Conservation (phyloP, 2,797 vertebrate genomes). For the Aeoliscus strigatus region DNA sequence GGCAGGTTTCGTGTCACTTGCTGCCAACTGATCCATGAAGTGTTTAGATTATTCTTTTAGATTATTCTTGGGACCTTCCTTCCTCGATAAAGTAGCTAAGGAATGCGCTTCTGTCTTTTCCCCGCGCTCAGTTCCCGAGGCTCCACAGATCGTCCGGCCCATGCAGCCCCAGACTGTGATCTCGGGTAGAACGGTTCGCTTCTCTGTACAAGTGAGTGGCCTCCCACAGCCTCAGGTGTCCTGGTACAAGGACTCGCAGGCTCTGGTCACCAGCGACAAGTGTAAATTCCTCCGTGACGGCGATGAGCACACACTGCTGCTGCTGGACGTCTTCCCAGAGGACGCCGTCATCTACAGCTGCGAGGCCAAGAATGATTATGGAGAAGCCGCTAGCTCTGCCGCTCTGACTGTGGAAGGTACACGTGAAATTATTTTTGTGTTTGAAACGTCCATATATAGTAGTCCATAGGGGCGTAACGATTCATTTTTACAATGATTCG, state of each 20-base stretch:
- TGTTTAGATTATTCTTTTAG: no score
- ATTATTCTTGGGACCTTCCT: no score
- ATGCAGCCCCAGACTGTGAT: slow-evolving; percentile 88
- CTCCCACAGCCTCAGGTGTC: slow-evolving; percentile 86
- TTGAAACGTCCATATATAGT: no score
- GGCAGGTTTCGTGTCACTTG: no score
- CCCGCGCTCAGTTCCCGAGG: slow-evolving; percentile 91
- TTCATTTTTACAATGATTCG: no score
- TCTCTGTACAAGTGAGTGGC: slow-evolving; percentile 86
- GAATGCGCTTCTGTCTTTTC: slow-evolving; percentile 2
- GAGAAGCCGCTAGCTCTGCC: slow-evolving; percentile 85
- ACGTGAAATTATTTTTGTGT: no score
- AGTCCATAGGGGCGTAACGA: no score
- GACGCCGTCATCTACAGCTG: slow-evolving; percentile 90
- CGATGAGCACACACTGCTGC: slow-evolving; percentile 85
- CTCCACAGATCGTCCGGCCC: slow-evolving; percentile 84
- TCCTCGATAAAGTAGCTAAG: no score
- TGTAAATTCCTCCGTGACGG: slow-evolving; percentile 92
- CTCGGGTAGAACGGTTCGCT: slow-evolving; percentile 92
- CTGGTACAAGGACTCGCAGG: slow-evolving; percentile 95
- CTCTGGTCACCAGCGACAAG: slow-evolving; percentile 91
- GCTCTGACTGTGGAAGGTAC: slow-evolving; percentile 92
- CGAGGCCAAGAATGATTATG: slow-evolving; percentile 91
- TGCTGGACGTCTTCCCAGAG: slow-evolving; percentile 95
- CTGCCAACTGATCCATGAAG: no score